Evolutionary conservation across 1,140 invertebrate species (phyloP).

Genomic region (Hestina assimilis): DNA sequence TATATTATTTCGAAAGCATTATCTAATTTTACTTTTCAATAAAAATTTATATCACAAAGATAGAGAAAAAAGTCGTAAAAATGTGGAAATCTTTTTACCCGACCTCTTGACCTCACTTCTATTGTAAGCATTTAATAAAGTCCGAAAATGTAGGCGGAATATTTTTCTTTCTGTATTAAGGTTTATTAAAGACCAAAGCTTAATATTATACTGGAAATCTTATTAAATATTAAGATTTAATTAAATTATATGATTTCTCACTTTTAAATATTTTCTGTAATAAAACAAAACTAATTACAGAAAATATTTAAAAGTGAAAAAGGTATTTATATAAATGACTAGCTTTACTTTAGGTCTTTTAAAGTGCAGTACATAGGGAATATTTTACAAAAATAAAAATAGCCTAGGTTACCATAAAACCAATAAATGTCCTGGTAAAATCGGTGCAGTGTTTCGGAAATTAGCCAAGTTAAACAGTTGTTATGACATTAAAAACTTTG

Average conservation of each 20-base stretch:
- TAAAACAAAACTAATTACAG: too few relatives aligned
- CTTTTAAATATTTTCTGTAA: neutral
- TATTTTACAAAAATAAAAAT: too few relatives aligned
- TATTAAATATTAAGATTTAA: neutral
- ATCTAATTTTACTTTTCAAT: neutral
- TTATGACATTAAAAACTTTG: too few relatives aligned
- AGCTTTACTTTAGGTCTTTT: too few relatives aligned
- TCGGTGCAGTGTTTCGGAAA: too few relatives aligned
- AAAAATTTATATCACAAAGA: neutral
- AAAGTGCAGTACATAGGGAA: too few relatives aligned
- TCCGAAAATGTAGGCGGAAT: neutral
- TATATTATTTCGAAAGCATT: neutral
- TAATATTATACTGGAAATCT: neutral
- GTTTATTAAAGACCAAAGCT: neutral
- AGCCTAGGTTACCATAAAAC: too few relatives aligned
- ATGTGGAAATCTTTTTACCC: neutral
- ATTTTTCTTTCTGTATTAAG: neutral
- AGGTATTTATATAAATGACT: too few relatives aligned
- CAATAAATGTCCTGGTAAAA: too few relatives aligned
- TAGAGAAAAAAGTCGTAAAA: neutral
- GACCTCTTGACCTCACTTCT: neutral
- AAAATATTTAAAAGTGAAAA: too few relatives aligned
- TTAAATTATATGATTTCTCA: neutral
- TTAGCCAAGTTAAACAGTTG: too few relatives aligned
- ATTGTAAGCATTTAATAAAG: constrained; percentile 4